These are phyloP conservation scores for Molorchus minor DNA, from an alignment of 2,888 invertebrate genomes.

Conservation along the genomic window DNA sequence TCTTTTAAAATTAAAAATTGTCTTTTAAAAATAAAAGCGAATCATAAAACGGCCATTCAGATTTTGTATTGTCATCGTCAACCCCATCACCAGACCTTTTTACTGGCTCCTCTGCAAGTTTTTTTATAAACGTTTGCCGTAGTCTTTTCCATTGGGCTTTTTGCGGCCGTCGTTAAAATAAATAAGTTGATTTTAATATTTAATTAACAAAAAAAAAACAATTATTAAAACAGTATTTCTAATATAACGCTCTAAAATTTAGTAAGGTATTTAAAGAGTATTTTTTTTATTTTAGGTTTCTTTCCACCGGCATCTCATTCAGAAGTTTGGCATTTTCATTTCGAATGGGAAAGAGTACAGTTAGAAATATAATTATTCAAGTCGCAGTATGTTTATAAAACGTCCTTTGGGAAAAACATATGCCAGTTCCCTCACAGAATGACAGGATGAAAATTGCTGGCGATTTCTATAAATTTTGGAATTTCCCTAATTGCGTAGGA, in stretches of 20 bases:
- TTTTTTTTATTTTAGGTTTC: conserved; percentile 30
- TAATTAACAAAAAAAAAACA: too few species aligned
- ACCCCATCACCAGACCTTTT: conserved; percentile 15
- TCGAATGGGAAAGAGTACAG: conserved; percentile 32
- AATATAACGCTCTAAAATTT: not conserved
- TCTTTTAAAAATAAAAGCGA: conserved; percentile 18
- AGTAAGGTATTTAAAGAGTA: not conserved
- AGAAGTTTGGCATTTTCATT: conserved; percentile 34
- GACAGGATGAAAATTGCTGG: conserved; percentile 20
- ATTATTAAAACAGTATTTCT: too few species aligned
- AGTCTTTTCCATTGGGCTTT: conserved; percentile 21
- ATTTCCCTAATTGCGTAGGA: conserved; percentile 29
- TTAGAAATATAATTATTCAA: conserved; percentile 30
- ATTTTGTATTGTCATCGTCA: conserved; percentile 8
- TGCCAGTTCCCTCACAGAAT: conserved; percentile 23
- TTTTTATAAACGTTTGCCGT: conserved; percentile 13
- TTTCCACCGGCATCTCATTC: conserved; percentile 35
- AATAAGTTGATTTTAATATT: conserved; percentile 5
- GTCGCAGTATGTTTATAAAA: conserved; percentile 19
- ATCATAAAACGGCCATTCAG: conserved; percentile 12
- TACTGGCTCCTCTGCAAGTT: conserved; percentile 2
- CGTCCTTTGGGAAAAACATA: conserved; percentile 29
- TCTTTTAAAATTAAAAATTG: conserved; percentile 22
- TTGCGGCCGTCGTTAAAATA: conserved; percentile 9
- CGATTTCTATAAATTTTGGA: conserved; percentile 30